These are phyloP conservation scores for Reticulitermes speratus DNA, from an alignment of 1,140 invertebrate genomes.

Conservation along the genomic window DNA sequence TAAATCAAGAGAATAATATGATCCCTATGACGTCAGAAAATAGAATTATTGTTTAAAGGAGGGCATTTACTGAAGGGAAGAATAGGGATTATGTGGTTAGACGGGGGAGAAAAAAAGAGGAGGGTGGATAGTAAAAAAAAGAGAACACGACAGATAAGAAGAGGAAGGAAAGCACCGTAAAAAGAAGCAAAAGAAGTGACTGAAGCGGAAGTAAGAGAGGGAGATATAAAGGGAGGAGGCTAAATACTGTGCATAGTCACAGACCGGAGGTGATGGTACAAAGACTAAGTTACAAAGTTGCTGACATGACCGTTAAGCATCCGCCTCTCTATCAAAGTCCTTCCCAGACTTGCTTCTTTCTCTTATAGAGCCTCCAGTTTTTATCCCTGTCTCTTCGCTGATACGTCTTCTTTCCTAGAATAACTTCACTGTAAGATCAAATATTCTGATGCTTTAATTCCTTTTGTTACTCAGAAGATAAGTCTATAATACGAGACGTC, in stretches of 20 bases:
- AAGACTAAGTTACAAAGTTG: constrained; percentile 1
- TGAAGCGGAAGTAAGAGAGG: not conserved
- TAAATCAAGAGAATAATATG: not conserved
- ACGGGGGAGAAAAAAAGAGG: not conserved
- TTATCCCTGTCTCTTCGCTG: not conserved
- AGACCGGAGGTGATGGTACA: not conserved
- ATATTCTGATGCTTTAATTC: not conserved
- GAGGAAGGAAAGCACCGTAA: not conserved
- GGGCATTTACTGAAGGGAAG: not conserved
- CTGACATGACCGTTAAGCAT: not conserved
- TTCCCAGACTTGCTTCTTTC: not conserved
- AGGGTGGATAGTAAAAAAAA: not conserved
- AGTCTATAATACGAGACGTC: not conserved
- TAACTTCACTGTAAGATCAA: not conserved
- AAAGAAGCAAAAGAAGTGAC: not conserved
- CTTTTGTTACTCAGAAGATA: not conserved
- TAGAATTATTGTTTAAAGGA: not conserved
- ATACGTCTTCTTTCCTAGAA: not conserved
- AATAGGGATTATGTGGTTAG: not conserved
- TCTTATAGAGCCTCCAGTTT: not conserved
- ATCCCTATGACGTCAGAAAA: not conserved
- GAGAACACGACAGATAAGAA: not conserved
- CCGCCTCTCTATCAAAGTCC: not conserved
- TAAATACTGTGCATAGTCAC: not conserved
- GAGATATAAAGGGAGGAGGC: not conserved